Evolutionary conservation across 1,140 invertebrate genomes (phyloP), one percentile per base, ranked within the genome.

Genomic region (Aphidius gifuensis): DNA sequence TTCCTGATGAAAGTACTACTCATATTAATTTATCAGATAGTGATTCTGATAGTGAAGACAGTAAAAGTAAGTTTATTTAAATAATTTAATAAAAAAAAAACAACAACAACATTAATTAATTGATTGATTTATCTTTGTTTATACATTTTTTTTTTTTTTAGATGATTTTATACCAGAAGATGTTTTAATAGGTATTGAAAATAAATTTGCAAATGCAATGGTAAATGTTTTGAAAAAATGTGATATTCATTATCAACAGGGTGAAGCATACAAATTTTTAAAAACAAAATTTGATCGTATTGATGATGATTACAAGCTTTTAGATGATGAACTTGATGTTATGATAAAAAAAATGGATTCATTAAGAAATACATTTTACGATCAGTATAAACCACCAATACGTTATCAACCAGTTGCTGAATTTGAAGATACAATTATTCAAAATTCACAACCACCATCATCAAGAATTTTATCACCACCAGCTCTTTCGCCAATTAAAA

Each of bases 11-110:
- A 3, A 81, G 82, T 66, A 83, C 80, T 5, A 79, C 83, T 67
- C 80, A 85, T 69, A 82, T 85, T 43, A 82, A 83, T 68, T 81
- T 84, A 68, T 83, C 83, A 4, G 83, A 85, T 66, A 81, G 79
- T 40, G 80, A 81, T 61, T 83, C 83, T 42, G 80, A 82, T 58
- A 77, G 79, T 2, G 78, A 82, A 9, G 68, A 73, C n/a, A 71
- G 67, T 48, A 65, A 64, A 32, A 68, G 65, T 5, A 16, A 16
- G 16, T 16, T 16, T 16, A 0, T 16, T 16, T 16, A 16, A 16
- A 16, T 16, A 16, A 16, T 0, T 16, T 16, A 16, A 16, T 16
- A 16, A 16, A 16, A 16, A 16, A 16, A 16, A 16, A 44, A 44
- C 43, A 44, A 1, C 6, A 44, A 9, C 9, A 44, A 6, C 9